A percentile compares a stretch with the other conserved stretches of the same genome.
phyloP scores from a whole-genome alignment of 2,113 vertebrate genomes.

The Pteruthius melanotis region DNA sequence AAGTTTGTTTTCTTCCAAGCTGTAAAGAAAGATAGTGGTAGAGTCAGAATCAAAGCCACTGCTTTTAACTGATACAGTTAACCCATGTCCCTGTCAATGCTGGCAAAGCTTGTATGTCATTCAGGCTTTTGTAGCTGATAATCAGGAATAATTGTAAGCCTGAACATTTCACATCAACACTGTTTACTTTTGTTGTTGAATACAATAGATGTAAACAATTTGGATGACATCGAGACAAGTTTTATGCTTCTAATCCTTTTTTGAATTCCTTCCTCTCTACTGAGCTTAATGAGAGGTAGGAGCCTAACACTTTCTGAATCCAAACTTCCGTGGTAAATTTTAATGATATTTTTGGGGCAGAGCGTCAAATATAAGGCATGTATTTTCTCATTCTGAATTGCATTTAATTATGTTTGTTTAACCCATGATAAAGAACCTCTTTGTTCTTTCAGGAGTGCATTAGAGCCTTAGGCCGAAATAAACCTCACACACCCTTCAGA shows the following conservation, averaged over 20 bases:
- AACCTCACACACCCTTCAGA: slow-evolving; percentile 95
- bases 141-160: neutral
- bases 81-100: accelerated
- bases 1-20: neutral
- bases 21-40: neutral
- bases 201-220: neutral
- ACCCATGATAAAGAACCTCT: neutral
- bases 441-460: slow-evolving; percentile 88
- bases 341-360: neutral
- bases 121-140: neutral
- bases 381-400: neutral
- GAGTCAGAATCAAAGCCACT: neutral
- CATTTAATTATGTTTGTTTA: neutral
- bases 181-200: neutral
- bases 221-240: neutral
- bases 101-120: neutral
- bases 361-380: neutral
- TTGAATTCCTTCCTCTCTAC: neutral
- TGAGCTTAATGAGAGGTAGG: neutral
- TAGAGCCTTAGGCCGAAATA: slow-evolving; percentile 94
- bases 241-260: neutral
- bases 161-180: neutral
- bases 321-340: neutral
- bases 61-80: neutral
- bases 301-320: neutral